Base-by-base conservation (phyloP, 92 coral and sea anemone species). In the Phenganax subtilis region DNA sequence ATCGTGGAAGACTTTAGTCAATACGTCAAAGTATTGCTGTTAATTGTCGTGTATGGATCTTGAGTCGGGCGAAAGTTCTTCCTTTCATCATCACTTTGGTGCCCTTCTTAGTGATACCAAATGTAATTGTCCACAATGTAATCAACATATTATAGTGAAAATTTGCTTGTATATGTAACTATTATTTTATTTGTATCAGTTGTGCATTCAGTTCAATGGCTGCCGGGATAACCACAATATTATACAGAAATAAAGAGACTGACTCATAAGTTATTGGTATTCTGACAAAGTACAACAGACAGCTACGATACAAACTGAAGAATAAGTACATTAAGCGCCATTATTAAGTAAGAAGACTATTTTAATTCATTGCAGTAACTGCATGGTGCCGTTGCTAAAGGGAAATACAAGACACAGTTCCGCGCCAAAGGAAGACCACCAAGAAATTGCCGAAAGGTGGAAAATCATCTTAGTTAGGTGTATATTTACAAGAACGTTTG, bases 221-320 rank as follows among this genome's bases (percentile, higher is more conserved):
- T 78, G 1, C 11, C 51, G 25, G 56, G 27, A 28, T 51, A 59
- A 9, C 82, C 82, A 78, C 61, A 16, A 12, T 78, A 78, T 55
- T 78, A 51, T 15, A 78, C 31, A 11, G 82, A 78, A 63, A 8
- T 78, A 0, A 78, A 64, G 73, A 78, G 62, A 63, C 72, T 57
- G 16, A 17, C 54, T 16, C 12, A 61, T 29, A 62, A 55, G 51
- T 8, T 78, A 54, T n/a, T 76, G 10, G 81, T 76, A 3, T 61
- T 62, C 60, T 78, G 31, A 47, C 60, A 73, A 37, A 55, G 51
- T 64, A 54, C 27, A 59, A 59, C 30, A 0, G 55, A 76, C 44
- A 44, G 14, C 10, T 59, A 20, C 25, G 25, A 20, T 20, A 20
- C 25, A 20, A 20, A 20, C 25, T 20, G 25, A 20, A 20, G 25